Base-by-base conservation (phyloP, 2,888 invertebrate genomes). In the Polylopha cassiicola region DNA sequence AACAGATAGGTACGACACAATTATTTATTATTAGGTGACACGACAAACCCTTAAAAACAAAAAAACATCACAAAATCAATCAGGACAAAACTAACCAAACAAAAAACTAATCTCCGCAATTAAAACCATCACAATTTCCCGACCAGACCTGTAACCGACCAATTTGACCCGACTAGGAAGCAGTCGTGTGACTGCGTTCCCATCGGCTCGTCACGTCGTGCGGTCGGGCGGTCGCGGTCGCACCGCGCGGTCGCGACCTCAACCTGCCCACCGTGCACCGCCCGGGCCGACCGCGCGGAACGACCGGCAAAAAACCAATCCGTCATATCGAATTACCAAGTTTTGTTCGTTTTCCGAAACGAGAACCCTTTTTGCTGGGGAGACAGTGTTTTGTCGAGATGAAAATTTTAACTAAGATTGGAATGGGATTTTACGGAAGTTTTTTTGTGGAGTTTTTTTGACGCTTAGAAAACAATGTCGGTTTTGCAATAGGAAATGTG, bases 301-400 rank as follows among this genome's bases (percentile, higher is more conserved):
- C 42, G 42, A 31, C 37, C 22, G 31, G 42, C 37, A 42, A 42
- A 42, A 42, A 42, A 30, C 24, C 8, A 36, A 41, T 36, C 36
- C 29, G 41, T 41, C 41, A 41, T 41, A 41, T 41, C 41, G 34
- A 36, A 41, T 41, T 41, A 41, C 41, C 30, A 11, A 24, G 34
- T 23, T 30, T 23, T 34, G 24, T 24, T 41, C 41, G 15, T 36
- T 32, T 41, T 36, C 41, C 24, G 41, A 39, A 22, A 32, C 31
- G 31, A 22, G 33, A 11, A 20, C 36, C 36, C 41, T 41, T 41
- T 41, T 41, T 41, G 41, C 41, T 30, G n/a, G n/a, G n/a, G n/a
- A n/a, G n/a, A n/a, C n/a, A n/a, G n/a, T n/a, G n/a, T n/a, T n/a
- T n/a, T n/a, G n/a, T 16, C 16, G 24, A 41, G 30, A 36, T 36